A percentile compares a stretch with the other conserved stretches of the same genome.
These are phyloP conservation scores for Daubentonia madagascariensis DNA, from an alignment of 2,113 vertebrate genomes.

Conservation along the genomic window DNA sequence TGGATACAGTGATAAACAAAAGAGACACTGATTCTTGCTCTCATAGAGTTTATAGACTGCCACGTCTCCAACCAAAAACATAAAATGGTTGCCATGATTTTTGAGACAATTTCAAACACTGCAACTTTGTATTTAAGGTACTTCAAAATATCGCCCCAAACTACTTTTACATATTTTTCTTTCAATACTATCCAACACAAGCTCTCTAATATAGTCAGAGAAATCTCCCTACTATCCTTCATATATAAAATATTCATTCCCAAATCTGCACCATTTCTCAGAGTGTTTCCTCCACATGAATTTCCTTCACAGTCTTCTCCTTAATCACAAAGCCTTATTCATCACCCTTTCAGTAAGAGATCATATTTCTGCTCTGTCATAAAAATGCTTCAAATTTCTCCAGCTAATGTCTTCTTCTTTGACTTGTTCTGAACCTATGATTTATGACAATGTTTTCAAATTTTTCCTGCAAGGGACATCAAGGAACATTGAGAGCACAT, in stretches of 20 bases:
- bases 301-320: background rate
- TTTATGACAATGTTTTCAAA: background rate
- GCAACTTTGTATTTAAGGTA: background rate
- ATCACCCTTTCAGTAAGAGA: background rate
- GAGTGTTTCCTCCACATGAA: background rate
- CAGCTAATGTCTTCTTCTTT: background rate
- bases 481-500: background rate
- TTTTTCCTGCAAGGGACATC: background rate
- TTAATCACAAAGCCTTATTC: background rate
- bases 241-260: background rate
- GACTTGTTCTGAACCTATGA: background rate
- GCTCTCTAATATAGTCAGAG: background rate
- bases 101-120: background rate
- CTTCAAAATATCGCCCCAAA: background rate
- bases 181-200: background rate
- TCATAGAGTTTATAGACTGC: background rate
- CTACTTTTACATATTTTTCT: background rate
- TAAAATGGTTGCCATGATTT: background rate
- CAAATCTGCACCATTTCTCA: background rate
- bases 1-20: background rate
- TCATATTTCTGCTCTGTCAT: background rate
- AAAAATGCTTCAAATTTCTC: background rate
- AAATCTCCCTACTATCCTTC: background rate
- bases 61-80: background rate
- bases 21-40: background rate